Conservation (phyloP, 2,113 vertebrate species). For the Gymnobelideus leadbeateri region DNA sequence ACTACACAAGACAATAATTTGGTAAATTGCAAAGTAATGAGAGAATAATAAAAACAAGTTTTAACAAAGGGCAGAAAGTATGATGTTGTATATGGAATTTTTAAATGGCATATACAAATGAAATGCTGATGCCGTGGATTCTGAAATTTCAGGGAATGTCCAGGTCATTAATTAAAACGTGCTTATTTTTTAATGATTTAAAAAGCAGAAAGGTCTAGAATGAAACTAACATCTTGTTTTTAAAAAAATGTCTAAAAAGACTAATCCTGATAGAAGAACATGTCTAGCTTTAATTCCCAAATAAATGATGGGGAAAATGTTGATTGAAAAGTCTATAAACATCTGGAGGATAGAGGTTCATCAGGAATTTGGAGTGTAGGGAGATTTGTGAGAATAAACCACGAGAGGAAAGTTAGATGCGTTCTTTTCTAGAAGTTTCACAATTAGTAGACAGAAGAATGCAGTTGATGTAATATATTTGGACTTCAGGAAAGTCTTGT, state of each 20-base stretch:
- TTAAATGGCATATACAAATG: neutral
- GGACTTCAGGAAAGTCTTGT: neutral
- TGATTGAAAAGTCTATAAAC: neutral
- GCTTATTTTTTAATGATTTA: neutral
- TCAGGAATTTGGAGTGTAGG: neutral
- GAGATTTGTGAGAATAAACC: neutral
- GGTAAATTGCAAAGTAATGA: neutral
- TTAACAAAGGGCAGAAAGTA: neutral
- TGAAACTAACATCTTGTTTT: neutral
- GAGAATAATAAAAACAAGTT: neutral
- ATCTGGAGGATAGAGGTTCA: neutral
- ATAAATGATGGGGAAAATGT: neutral
- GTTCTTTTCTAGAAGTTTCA: constrained; percentile 3
- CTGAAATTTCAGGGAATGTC: neutral
- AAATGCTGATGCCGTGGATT: neutral
- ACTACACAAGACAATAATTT: constrained; percentile 6
- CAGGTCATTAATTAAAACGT: neutral
- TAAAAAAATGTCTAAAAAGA: neutral
- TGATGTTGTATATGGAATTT: accelerated
- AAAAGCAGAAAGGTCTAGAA: neutral
- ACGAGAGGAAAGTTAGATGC: neutral
- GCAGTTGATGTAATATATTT: constrained; percentile 15
- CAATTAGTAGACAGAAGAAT: constrained; percentile 10
- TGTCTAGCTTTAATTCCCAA: no score
- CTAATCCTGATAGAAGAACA: neutral